phyloP scores from a whole-genome alignment of 2,888 invertebrate species.

The Acleris literana region DNA sequence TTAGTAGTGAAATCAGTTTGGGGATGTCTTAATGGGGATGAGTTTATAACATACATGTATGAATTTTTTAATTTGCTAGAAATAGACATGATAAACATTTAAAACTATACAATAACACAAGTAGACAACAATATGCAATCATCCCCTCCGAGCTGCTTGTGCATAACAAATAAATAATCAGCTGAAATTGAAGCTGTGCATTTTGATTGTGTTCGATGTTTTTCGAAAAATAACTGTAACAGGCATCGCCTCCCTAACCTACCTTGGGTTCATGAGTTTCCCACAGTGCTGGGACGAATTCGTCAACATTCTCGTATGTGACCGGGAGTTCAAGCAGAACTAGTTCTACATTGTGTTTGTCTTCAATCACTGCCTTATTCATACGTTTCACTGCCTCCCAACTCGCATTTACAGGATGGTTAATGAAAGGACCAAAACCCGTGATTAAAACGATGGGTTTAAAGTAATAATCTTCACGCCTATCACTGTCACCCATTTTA shows the following conservation, averaged over 20 bases:
- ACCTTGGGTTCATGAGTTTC: constrained; percentile 87
- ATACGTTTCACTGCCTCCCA: constrained; percentile 91
- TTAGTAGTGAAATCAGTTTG: too few species aligned
- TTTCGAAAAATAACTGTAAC: not conserved
- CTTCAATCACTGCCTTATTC: constrained; percentile 78
- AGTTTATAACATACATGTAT: too few species aligned
- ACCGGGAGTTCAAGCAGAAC: constrained; percentile 87
- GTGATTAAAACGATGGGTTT: constrained; percentile 84
- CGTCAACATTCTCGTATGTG: constrained; percentile 87
- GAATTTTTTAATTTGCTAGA: not conserved
- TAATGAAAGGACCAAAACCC: constrained; percentile 92
- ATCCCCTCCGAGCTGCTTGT: too few species aligned
- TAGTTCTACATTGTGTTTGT: constrained; percentile 77
- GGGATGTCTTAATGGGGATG: too few species aligned
- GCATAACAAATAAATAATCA: too few species aligned
- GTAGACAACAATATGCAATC: too few species aligned
- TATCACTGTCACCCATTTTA: too few species aligned
- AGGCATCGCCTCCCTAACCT: constrained; percentile 36
- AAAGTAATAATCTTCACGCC: constrained; percentile 51
- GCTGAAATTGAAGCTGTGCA: too few species aligned
- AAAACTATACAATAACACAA: too few species aligned
- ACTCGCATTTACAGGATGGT: constrained; percentile 89
- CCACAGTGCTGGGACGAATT: constrained; percentile 87
- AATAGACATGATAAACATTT: not conserved
- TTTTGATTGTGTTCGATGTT: not conserved